Percentiles rank a stretch among this genome's conserved stretches.
These are phyloP conservation scores for Boleophthalmus pectinirostris DNA, from an alignment of 2,113 vertebrate species.

Conservation along the genomic window DNA sequence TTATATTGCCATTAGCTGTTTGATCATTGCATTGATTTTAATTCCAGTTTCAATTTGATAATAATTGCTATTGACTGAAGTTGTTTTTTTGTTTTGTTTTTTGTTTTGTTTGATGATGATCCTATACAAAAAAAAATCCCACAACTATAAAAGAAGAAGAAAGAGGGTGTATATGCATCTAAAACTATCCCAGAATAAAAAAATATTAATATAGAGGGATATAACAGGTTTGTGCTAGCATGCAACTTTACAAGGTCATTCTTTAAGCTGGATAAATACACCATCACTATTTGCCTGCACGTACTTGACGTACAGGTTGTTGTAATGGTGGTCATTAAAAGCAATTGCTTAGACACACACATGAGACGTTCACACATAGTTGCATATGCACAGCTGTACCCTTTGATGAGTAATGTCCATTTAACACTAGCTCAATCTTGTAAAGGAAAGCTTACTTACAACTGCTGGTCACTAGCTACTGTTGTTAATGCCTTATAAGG, in stretches of 20 bases:
- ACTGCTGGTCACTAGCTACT: conserved; percentile 35
- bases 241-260: neutral
- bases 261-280: conserved; percentile 11
- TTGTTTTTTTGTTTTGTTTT: too few species aligned
- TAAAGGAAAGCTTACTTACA: conserved; percentile 20
- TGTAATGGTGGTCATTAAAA: conserved; percentile 34
- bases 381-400: conserved; percentile 61
- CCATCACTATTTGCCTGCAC: neutral
- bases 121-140: neutral
- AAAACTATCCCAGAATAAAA: neutral
- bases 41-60: too few species aligned
- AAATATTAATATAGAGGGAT: neutral
- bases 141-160: too few species aligned
- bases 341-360: neutral
- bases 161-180: too few species aligned
- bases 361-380: conserved; percentile 26
- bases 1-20: too few species aligned
- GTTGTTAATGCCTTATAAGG: conserved; percentile 68
- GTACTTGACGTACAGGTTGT: conserved; percentile 6
- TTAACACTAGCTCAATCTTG: conserved; percentile 10
- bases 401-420: conserved; percentile 41
- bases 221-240: neutral
- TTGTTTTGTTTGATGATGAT: too few species aligned
- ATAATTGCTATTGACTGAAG: too few species aligned
- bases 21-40: too few species aligned